These are phyloP conservation scores for Gisinianus flammeolus DNA, from an alignment of 2,888 invertebrate species.

Conservation along the genomic window DNA sequence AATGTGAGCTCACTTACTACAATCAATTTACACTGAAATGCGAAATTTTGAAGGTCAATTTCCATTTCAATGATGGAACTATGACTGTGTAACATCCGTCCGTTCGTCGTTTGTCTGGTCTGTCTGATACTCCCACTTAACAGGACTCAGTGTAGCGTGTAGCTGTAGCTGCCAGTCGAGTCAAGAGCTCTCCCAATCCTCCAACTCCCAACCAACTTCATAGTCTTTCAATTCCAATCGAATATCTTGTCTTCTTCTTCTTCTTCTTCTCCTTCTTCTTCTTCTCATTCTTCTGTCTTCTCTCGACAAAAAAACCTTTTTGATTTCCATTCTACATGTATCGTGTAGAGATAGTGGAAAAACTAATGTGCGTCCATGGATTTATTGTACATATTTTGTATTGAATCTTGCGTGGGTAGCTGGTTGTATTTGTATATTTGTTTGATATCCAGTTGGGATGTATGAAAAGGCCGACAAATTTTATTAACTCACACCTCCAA, in stretches of 20 bases:
- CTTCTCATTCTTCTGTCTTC: background rate
- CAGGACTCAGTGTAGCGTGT: constrained; percentile 25
- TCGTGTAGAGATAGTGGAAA: too few species aligned
- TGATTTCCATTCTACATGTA: background rate
- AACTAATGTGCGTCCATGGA: too few species aligned
- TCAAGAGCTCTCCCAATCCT: background rate
- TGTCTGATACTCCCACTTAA: constrained; percentile 35
- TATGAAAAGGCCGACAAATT: constrained; percentile 32
- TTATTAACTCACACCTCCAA: constrained; percentile 37
- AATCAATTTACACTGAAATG: constrained; percentile 47
- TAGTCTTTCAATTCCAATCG: constrained; percentile 2
- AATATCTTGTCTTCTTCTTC: background rate
- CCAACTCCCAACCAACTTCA: background rate
- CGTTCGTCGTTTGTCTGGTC: too few species aligned
- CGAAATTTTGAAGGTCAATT: constrained; percentile 46
- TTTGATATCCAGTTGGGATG: background rate
- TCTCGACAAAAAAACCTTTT: background rate
- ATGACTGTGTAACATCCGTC: constrained; percentile 41
- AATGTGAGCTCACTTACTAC: constrained; percentile 5
- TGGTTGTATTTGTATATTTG: background rate
- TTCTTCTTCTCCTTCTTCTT: background rate
- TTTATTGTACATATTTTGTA: too few species aligned
- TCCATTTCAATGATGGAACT: constrained; percentile 30
- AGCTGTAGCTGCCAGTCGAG: background rate
- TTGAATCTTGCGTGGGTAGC: too few species aligned